These are phyloP conservation scores for Sebastes goodei DNA, from an alignment of 2,797 vertebrate species.

Conservation along the genomic window DNA sequence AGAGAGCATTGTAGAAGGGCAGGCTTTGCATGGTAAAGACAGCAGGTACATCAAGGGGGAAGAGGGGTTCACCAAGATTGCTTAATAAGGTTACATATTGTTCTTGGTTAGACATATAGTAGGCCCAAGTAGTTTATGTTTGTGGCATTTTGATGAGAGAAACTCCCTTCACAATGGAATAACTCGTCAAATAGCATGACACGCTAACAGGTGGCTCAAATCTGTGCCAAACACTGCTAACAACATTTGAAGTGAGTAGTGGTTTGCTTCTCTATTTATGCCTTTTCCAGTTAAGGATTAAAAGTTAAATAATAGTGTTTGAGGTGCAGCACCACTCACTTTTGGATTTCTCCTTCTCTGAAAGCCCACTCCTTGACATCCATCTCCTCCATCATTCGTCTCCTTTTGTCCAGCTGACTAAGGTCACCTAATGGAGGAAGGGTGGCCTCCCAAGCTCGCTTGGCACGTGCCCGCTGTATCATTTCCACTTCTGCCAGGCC, in stretches of 20 bases:
- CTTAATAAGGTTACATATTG: not conserved
- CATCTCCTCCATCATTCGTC: conserved; percentile 92
- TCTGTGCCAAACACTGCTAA: not conserved
- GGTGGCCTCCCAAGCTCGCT: conserved; percentile 87
- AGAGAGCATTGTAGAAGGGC: not conserved
- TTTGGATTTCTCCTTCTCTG: conserved; percentile 91
- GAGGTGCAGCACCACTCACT: conserved; percentile 77
- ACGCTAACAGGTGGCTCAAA: not conserved
- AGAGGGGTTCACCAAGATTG: not conserved
- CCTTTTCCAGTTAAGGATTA: not conserved
- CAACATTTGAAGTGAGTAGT: not conserved
- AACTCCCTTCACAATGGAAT: not conserved
- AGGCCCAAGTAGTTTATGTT: not conserved
- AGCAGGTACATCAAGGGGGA: not conserved
- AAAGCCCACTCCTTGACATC: conserved; percentile 94
- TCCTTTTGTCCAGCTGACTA: conserved; percentile 84
- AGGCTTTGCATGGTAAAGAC: not conserved
- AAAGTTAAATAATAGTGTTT: not conserved
- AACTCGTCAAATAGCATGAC: not conserved
- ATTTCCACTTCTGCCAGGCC: conserved; percentile 92
- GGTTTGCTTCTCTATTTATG: not conserved
- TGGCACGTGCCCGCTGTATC: conserved; percentile 89
- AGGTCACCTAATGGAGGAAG: conserved; percentile 86
- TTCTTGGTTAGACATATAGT: not conserved
- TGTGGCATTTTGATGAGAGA: not conserved